Conservation (phyloP, 2,888 invertebrate genomes). For the Saturnia japonica region DNA sequence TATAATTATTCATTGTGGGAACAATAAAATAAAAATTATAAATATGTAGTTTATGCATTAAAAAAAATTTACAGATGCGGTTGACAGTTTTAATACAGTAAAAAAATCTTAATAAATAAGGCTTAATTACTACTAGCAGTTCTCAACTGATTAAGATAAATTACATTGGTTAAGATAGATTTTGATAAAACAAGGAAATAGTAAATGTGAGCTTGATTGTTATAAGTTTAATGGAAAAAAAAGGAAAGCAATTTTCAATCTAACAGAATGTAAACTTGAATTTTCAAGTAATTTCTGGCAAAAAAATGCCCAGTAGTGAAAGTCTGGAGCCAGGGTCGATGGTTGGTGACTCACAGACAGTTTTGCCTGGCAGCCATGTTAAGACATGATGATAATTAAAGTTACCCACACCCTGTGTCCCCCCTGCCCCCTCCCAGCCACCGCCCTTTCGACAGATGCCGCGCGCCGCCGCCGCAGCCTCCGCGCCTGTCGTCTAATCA, state of each 20-base stretch:
- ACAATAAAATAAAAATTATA: background rate
- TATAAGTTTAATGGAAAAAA: background rate
- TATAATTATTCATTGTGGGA: background rate
- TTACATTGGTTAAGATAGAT: background rate
- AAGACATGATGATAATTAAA: conserved; percentile 49
- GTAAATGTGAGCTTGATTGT: background rate
- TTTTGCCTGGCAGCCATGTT: conserved; percentile 21
- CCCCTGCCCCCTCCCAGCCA: conserved; percentile 52
- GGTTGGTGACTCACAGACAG: conserved; percentile 10
- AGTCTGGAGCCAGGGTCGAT: background rate
- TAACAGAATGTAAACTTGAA: background rate
- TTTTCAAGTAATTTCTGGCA: background rate
- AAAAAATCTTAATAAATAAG: background rate
- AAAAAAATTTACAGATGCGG: background rate
- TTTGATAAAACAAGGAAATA: background rate
- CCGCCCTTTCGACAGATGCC: conserved; percentile 62
- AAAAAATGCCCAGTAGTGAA: background rate
- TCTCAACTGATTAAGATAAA: background rate
- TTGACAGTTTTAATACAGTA: background rate
- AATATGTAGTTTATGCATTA: background rate
- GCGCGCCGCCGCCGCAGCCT: conserved; percentile 51
- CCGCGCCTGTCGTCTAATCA: conserved; percentile 64
- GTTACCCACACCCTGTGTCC: conserved; percentile 46
- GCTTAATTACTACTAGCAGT: background rate
- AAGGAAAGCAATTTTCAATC: too few species aligned